Percentiles rank a stretch among this genome's conserved stretches.
Evolutionary conservation across 2,888 invertebrate genomes (phyloP).

Genomic region (Bombyx huttoni): DNA sequence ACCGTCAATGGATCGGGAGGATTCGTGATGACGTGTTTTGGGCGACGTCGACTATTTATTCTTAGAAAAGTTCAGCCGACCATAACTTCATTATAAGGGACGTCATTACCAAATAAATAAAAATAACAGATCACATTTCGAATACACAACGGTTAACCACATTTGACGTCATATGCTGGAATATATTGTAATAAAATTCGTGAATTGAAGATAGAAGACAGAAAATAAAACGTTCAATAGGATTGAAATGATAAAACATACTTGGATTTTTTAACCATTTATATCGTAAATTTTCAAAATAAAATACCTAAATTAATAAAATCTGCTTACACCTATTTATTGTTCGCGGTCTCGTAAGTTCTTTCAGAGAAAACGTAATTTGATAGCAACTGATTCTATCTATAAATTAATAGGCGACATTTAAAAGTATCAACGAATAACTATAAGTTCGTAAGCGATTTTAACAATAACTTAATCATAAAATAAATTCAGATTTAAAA

Average conservation of each 20-base stretch:
- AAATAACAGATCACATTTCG: no score
- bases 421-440: not conserved
- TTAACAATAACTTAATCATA: constrained; percentile 31
- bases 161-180: no score
- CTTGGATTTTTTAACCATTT: constrained; percentile 43
- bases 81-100: no score
- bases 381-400: not conserved
- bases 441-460: constrained; percentile 25
- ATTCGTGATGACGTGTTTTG: no score
- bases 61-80: no score
- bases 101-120: no score
- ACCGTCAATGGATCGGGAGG: no score
- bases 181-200: no score
- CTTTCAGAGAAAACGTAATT: constrained; percentile 14
- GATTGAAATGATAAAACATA: constrained; percentile 11
- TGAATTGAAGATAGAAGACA: not conserved
- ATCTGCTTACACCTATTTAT: constrained; percentile 52
- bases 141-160: no score
- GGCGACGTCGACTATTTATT: no score
- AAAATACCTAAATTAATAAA: constrained; percentile 45
- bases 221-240: not conserved
- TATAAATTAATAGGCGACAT: constrained; percentile 4
- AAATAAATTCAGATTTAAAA: constrained; percentile 44
- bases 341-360: constrained; percentile 49
- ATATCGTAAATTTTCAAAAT: constrained; percentile 44